phyloP scores from a whole-genome alignment of 2,113 vertebrate genomes.

The Coturnix japonica region DNA sequence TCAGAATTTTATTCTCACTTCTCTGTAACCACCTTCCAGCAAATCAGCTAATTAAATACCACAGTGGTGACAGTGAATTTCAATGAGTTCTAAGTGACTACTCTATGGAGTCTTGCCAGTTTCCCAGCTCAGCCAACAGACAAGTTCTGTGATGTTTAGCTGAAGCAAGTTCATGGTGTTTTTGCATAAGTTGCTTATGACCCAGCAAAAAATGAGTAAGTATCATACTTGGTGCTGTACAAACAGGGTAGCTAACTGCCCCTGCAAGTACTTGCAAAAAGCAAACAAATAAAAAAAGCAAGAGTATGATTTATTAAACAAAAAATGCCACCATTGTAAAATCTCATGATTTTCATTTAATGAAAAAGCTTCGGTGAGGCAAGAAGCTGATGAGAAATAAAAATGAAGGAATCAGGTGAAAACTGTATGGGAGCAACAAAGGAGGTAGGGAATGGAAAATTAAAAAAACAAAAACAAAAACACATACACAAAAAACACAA shows the following conservation, averaged over 20 bases:
- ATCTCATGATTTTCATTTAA: not conserved
- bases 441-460: not conserved
- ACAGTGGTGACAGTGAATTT: conserved; percentile 76
- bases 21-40: conserved; percentile 56
- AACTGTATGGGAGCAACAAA: not conserved
- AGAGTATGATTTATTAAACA: not conserved
- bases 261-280: not conserved
- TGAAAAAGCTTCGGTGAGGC: not conserved
- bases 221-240: not conserved
- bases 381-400: not conserved
- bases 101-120: conserved; percentile 22
- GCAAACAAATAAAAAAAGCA: not conserved
- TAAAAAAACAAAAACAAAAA: not conserved
- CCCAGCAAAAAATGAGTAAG: not conserved
- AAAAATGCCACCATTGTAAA: not conserved
- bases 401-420: not conserved
- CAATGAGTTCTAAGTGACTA: conserved; percentile 60
- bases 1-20: conserved; percentile 46
- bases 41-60: conserved; percentile 79
- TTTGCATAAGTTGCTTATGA: not conserved
- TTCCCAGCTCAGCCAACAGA: conserved; percentile 36
- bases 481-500: too few relatives aligned
- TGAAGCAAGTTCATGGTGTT: conserved; percentile 18
- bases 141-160: not conserved
- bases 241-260: not conserved